phyloP scores from a whole-genome alignment of 2,888 invertebrate species.

The Zeuzera pyrina region DNA sequence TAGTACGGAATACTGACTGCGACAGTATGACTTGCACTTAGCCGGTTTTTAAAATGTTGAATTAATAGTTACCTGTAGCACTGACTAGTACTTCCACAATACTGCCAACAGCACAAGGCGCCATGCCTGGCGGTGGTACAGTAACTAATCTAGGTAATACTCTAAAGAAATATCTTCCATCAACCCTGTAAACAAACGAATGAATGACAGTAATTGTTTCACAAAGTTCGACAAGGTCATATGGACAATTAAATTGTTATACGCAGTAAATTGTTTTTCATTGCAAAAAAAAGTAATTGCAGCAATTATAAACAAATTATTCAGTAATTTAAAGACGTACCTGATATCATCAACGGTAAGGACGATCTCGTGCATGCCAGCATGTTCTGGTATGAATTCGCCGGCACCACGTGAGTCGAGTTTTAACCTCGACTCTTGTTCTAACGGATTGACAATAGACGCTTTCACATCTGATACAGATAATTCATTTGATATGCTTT shows the following conservation, averaged over 20 bases:
- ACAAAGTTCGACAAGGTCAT: too few relatives aligned
- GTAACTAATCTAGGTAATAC: constrained; percentile 90
- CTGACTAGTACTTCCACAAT: constrained; percentile 95
- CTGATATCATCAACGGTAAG: constrained; percentile 77
- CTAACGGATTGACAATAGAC: constrained; percentile 85
- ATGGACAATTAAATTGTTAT: too few relatives aligned
- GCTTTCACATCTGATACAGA: constrained; percentile 81
- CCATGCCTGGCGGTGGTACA: constrained; percentile 93
- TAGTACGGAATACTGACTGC: too few relatives aligned
- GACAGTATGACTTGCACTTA: too few relatives aligned
- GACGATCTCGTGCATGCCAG: constrained; percentile 92
- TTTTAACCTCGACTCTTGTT: constrained; percentile 75
- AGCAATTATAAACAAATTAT: too few relatives aligned
- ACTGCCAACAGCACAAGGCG: constrained; percentile 95
- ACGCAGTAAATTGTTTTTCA: too few relatives aligned
- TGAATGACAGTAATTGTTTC: neutral
- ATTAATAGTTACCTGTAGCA: constrained; percentile 75
- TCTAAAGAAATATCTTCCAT: constrained; percentile 84
- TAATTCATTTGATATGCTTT: constrained; percentile 79
- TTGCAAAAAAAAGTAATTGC: too few relatives aligned
- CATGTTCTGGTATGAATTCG: constrained; percentile 88
- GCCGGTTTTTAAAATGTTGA: neutral
- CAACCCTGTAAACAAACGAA: constrained; percentile 50
- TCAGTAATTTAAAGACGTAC: constrained; percentile 21
- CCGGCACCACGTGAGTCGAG: constrained; percentile 84